Evolutionary conservation across 2,113 vertebrate genomes (phyloP).

Genomic region (Cervus canadensis): DNA sequence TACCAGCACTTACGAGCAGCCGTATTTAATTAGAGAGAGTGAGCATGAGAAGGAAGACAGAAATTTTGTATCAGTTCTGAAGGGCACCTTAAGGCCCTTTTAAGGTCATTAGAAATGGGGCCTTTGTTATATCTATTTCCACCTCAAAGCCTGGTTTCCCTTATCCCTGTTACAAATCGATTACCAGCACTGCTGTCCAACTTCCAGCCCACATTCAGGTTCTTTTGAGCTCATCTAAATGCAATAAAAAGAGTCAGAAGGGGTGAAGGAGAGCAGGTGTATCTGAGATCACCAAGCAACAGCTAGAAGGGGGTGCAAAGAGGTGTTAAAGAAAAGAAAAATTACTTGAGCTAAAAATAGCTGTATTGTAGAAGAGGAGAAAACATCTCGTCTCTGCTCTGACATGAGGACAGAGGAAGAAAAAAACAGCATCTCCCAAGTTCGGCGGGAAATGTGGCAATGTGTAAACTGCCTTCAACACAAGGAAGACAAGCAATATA

Average conservation of each 20-base stretch:
- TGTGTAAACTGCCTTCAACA: background rate
- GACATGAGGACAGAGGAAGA: background rate
- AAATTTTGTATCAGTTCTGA: background rate
- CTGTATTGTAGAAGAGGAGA: background rate
- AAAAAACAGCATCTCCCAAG: background rate
- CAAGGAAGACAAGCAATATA: background rate
- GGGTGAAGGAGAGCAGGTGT: background rate
- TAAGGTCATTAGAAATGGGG: background rate
- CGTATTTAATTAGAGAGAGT: conserved; percentile 21
- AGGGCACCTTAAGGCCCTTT: background rate
- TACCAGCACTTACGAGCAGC: background rate
- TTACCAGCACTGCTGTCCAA: background rate
- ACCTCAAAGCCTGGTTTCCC: background rate
- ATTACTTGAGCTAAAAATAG: conserved; percentile 15
- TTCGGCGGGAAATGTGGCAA: background rate
- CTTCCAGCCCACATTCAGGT: background rate
- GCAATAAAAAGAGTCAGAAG: background rate
- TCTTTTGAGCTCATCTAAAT: conserved; percentile 29
- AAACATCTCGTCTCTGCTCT: background rate
- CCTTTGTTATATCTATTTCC: background rate
- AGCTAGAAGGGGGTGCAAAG: background rate
- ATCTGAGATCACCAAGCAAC: conserved; percentile 35
- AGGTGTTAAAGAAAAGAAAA: background rate
- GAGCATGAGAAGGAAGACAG: background rate
- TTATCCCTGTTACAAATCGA: background rate